Conservation (phyloP, 1,140 invertebrate genomes). For the Maconellicoccus hirsutus region DNA sequence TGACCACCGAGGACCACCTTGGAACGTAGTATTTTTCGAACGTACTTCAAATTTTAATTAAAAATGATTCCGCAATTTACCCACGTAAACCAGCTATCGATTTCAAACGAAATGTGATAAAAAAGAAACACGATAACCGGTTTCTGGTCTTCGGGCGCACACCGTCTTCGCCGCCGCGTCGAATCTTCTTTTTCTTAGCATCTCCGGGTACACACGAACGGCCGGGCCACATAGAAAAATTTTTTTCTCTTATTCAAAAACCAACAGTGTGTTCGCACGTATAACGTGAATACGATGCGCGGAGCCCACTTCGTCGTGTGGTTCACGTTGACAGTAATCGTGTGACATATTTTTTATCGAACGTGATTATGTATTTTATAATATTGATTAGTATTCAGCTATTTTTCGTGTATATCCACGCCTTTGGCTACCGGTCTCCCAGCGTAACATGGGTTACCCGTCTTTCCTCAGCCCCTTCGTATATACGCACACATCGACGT, state of each 20-base stretch:
- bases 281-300: no score
- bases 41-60: slow-evolving; percentile 9
- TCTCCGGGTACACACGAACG: no score
- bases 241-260: no score
- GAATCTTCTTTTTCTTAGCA: no score
- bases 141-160: neutral
- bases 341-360: neutral
- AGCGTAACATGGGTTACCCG: no score
- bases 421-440: no score
- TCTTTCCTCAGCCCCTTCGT: no score
- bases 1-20: neutral
- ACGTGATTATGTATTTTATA: neutral
- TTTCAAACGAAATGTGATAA: slow-evolving; percentile 5
- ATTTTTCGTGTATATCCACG: neutral
- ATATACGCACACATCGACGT: no score
- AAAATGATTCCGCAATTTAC: slow-evolving; percentile 9
- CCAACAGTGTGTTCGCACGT: no score
- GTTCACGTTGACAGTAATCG: slow-evolving; percentile 3
- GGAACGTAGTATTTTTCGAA: neutral
- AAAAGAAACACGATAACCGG: neutral
- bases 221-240: no score
- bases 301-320: neutral
- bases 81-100: slow-evolving; percentile 7
- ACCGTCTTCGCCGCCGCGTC: no score
- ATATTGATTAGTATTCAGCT: slow-evolving; percentile 9